Percentiles rank a stretch among this genome's conserved stretches.
phyloP scores from a whole-genome alignment of 2,113 vertebrate species.

The Mesoclemmys tuberculata region DNA sequence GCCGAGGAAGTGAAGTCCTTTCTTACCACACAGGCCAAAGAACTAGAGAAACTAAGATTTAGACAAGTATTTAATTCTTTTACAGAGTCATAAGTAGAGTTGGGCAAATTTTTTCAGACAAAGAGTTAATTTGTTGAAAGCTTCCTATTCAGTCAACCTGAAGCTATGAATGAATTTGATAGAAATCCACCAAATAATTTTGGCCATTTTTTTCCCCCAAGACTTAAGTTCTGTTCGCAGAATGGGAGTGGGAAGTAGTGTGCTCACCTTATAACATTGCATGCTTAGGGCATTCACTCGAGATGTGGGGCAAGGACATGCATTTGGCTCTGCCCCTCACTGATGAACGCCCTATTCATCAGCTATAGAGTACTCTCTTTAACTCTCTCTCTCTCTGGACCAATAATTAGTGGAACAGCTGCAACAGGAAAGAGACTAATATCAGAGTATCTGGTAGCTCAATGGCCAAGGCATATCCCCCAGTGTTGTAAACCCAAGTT shows the following conservation, averaged over 20 bases:
- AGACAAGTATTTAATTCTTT: background rate
- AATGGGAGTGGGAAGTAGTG: background rate
- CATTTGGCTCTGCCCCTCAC: background rate
- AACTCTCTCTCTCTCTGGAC: too few relatives aligned
- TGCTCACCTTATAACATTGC: background rate
- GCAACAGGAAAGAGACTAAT: too few relatives aligned
- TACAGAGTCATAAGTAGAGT: background rate
- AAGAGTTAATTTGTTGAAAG: background rate
- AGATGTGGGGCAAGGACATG: background rate
- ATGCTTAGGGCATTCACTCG: background rate
- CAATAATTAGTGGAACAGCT: too few relatives aligned
- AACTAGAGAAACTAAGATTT: background rate
- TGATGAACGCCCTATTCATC: background rate
- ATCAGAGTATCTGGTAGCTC: too few relatives aligned
- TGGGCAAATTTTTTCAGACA: background rate
- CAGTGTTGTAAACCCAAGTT: too few relatives aligned
- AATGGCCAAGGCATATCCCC: too few relatives aligned
- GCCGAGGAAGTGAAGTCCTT: background rate
- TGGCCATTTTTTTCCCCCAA: too few relatives aligned
- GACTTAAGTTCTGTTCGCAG: background rate
- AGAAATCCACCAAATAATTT: too few relatives aligned
- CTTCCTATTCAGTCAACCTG: background rate
- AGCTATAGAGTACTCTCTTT: background rate
- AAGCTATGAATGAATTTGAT: background rate
- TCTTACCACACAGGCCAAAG: background rate